A percentile compares a stretch with the other conserved stretches of the same genome.
Conservation (phyloP, 2,113 vertebrate species). For the Thinocorus orbignyianus region DNA sequence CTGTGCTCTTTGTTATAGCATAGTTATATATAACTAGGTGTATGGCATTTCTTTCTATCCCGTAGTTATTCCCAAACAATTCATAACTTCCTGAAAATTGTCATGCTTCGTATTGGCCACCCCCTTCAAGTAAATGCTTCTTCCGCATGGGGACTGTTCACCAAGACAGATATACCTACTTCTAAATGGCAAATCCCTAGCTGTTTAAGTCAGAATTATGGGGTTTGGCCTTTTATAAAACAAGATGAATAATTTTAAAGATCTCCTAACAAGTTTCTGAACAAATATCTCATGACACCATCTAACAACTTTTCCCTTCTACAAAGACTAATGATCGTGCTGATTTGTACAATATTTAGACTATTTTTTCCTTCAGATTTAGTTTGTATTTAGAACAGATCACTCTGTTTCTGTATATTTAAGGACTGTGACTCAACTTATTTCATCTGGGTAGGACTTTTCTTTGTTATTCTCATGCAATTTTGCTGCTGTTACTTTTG, state of each 20-base stretch:
- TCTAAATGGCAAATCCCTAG: neutral
- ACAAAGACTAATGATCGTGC: neutral
- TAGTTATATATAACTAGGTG: neutral
- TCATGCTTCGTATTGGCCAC: neutral
- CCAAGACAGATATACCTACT: neutral
- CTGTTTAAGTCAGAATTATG: neutral
- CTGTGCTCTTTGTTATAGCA: neutral
- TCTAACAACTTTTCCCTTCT: neutral
- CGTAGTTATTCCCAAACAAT: neutral
- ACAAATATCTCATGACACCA: neutral
- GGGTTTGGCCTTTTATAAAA: neutral
- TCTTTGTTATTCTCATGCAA: neutral
- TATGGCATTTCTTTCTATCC: neutral
- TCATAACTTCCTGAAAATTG: neutral
- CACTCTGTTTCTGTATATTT: constrained; percentile 22
- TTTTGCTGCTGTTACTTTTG: constrained; percentile 13
- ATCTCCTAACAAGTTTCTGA: neutral
- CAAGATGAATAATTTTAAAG: neutral
- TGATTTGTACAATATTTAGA: neutral
- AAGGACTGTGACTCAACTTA: constrained; percentile 15
- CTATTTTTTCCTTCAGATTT: neutral
- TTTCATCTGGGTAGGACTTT: neutral
- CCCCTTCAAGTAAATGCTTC: neutral
- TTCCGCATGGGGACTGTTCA: neutral
- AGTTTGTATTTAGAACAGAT: constrained; percentile 6